Evolutionary conservation across 2,888 invertebrate genomes (phyloP), one percentile per base, ranked within the genome.

Genomic region (Phyllotreta striolata): DNA sequence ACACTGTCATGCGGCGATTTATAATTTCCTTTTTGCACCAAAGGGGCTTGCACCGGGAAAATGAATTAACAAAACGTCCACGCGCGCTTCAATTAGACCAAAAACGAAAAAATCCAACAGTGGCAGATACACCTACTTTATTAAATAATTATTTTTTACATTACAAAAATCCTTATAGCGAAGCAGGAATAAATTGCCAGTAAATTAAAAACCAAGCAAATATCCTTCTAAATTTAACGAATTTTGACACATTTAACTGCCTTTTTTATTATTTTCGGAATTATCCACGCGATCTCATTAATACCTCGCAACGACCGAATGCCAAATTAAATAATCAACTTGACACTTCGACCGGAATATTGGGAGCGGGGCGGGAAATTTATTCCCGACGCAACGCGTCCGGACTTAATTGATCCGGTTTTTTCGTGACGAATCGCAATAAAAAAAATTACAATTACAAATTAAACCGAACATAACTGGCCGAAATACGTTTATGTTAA

Each of bases 361-460:
- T n/a, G 35, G 35, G 49, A 6, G 35, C 9, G 10, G 24, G 24
- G 49, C 9, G 9, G 35, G 37, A 35, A 49, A 49, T 49, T 49
- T 49, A 49, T 49, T 49, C 34, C 49, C 7, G 35, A 49, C 49
- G 12, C 34, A 6, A 35, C 49, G 34, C 35, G 5, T 49, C 37
- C 12, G 3, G 35, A 34, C 49, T 54, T 54, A 54, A 54, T 54
- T 54, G 54, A 54, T 54, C 54, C 40, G 14, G 39, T 39, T 54
- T 14, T 54, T 39, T 8, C 54, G 54, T 54, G 54, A 4, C 40
- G 54, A 14, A 39, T 13, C 8, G 13, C 39, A 38, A 54, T 54
- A 43, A 43, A 54, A 54, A 54, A 54, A 54, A 54, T 49, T 49
- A 49, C 49, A 49, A 49, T 49, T 49, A 49, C 49, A 49, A 49